Percentiles rank a stretch among this genome's conserved stretches.
These are phyloP conservation scores for Slavum lentiscoides DNA, from an alignment of 2,888 invertebrate genomes.

Conservation along the genomic window DNA sequence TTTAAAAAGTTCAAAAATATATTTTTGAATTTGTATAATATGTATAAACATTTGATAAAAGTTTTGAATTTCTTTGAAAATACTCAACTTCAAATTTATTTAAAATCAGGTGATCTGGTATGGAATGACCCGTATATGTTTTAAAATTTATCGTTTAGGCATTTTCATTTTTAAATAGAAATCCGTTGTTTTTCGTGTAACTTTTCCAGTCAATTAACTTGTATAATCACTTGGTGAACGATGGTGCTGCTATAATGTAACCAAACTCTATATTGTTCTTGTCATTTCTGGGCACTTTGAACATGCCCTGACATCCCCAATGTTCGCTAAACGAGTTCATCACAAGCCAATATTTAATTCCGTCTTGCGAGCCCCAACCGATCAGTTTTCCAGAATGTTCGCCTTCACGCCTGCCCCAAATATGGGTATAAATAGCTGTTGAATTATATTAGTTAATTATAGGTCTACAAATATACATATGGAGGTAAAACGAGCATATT, in stretches of 20 bases:
- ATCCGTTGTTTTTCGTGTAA: too few species aligned
- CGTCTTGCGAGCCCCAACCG: slow-evolving; percentile 18
- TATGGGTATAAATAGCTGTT: background rate
- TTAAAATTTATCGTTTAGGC: too few species aligned
- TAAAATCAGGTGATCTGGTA: too few species aligned
- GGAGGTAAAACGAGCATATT: too few species aligned
- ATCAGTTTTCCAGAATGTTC: slow-evolving; percentile 14
- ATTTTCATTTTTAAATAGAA: too few species aligned
- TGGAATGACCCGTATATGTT: too few species aligned
- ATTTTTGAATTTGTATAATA: too few species aligned
- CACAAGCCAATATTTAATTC: slow-evolving; percentile 11
- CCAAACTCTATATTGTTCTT: background rate
- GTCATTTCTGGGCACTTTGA: background rate
- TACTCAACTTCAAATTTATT: too few species aligned
- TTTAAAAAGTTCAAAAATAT: too few species aligned
- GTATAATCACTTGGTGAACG: background rate
- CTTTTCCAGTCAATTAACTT: too few species aligned
- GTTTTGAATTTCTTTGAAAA: too few species aligned
- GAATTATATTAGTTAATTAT: background rate
- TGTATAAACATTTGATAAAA: too few species aligned
- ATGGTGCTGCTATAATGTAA: background rate
- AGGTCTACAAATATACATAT: background rate
- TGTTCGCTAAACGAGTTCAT: background rate
- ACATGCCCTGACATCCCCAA: slow-evolving; percentile 23
- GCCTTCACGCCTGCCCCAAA: slow-evolving; percentile 1